phyloP scores from a whole-genome alignment of 1,140 invertebrate genomes.

The Diorhabda sublineata region DNA sequence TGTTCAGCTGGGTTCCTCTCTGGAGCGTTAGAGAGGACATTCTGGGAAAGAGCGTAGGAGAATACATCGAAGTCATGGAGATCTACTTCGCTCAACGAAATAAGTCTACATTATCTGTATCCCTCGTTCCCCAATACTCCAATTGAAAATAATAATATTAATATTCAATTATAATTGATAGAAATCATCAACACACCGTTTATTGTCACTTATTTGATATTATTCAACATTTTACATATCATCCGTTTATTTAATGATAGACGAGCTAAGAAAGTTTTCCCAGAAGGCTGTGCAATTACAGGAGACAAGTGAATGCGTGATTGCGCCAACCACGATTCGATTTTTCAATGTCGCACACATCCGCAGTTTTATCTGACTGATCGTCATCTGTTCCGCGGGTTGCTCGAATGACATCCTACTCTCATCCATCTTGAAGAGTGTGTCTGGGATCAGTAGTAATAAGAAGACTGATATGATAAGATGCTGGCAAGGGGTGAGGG shows the following conservation, averaged over 20 bases:
- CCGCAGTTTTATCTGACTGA: constrained; percentile 29
- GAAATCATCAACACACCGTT: too few species aligned
- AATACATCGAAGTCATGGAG: too few species aligned
- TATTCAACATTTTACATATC: not conserved
- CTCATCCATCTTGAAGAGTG: constrained; percentile 34
- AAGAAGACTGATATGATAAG: not conserved
- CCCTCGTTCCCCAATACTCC: too few species aligned
- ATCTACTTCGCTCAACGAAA: too few species aligned
- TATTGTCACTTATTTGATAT: too few species aligned
- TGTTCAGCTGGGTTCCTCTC: too few species aligned
- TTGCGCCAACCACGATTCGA: constrained; percentile 22
- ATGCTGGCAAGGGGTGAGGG: not conserved
- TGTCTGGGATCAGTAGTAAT: constrained; percentile 3
- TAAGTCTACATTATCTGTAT: too few species aligned
- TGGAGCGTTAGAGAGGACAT: too few species aligned
- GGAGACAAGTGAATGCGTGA: constrained; percentile 19
- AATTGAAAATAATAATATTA: too few species aligned
- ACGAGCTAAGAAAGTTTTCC: not conserved
- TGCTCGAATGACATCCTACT: constrained; percentile 32
- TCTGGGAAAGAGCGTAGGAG: too few species aligned
- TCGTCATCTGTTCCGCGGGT: constrained; percentile 33
- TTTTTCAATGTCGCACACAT: constrained; percentile 30
- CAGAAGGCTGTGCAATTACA: constrained; percentile 13
- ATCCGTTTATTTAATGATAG: not conserved
- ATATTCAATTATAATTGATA: too few species aligned